Evolutionary conservation across 2,888 invertebrate species (phyloP).

Genomic region (Volucella zonaria): DNA sequence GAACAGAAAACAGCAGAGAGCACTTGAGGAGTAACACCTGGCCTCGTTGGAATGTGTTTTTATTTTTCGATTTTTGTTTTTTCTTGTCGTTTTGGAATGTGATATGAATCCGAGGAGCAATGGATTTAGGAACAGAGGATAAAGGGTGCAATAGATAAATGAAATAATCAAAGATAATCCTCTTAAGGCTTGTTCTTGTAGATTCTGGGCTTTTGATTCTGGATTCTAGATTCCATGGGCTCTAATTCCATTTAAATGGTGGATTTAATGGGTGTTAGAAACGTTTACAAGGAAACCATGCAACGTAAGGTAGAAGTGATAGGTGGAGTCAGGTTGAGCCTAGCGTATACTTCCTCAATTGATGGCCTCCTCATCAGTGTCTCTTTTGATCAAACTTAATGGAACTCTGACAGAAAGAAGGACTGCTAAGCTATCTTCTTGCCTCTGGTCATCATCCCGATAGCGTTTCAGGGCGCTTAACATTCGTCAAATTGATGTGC

Average conservation of each 20-base stretch:
- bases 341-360: no score
- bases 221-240: neutral
- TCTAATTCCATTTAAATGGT: slow-evolving; percentile 16
- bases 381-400: no score
- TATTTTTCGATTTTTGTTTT: neutral
- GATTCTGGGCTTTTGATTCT: no score
- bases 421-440: no score
- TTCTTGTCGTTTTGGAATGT: slow-evolving; percentile 49
- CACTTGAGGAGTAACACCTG: slow-evolving; percentile 59
- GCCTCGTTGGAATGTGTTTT: slow-evolving; percentile 55
- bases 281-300: no score
- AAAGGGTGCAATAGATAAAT: slow-evolving; percentile 41
- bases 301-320: no score
- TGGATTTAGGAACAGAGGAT: neutral
- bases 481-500: no score
- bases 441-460: no score
- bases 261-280: neutral
- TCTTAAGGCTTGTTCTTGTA: slow-evolving; percentile 9
- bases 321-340: no score
- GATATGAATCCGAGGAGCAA: slow-evolving; percentile 24
- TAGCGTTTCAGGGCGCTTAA: no score
- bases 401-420: no score
- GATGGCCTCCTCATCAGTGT: no score
- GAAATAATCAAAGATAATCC: slow-evolving; percentile 34
- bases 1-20: neutral